Evolutionary conservation across 2,888 invertebrate species (phyloP).

Genomic region (Ditylenchus weischeri): DNA sequence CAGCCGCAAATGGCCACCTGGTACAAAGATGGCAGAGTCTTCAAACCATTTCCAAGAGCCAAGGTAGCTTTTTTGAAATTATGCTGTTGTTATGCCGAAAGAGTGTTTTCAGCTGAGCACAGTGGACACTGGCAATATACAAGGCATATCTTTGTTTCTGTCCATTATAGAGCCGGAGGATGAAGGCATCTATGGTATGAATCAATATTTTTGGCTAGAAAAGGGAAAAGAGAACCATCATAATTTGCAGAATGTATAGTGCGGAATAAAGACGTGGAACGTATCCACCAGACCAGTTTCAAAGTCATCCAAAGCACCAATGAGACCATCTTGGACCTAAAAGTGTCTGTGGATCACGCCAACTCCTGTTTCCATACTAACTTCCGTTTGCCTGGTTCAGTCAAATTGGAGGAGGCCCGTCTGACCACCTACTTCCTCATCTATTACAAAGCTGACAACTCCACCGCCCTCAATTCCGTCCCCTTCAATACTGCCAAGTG

Average conservation of each 20-base stretch:
- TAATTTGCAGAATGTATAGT: conserved; percentile 7
- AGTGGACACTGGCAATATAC: not conserved
- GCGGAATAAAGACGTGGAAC: conserved; percentile 2
- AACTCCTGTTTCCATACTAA: conserved; percentile 9
- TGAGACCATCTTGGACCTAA: conserved; percentile 4
- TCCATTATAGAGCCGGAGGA: conserved; percentile 14
- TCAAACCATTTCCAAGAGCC: conserved; percentile 1
- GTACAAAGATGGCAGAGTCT: conserved; percentile 3
- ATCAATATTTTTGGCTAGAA: not conserved
- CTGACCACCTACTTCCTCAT: conserved; percentile 7
- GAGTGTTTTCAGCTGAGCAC: conserved; percentile 4
- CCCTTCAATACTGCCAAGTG: conserved; percentile 9
- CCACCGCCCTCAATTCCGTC: not conserved
- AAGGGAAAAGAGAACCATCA: too few relatives aligned
- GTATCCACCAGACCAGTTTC: conserved; percentile 11
- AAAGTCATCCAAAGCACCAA: conserved; percentile 6
- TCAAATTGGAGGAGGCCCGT: not conserved
- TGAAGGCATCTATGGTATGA: conserved; percentile 5
- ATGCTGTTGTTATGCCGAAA: not conserved
- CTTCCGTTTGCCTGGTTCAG: conserved; percentile 11
- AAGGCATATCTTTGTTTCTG: not conserved
- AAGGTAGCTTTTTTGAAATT: conserved; percentile 1
- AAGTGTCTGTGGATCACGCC: conserved; percentile 6
- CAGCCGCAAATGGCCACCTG: not conserved
- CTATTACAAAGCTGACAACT: conserved; percentile 2